A percentile compares a stretch with the other conserved stretches of the same genome.
These are phyloP conservation scores for Psix sp. DNA, from an alignment of 1,140 invertebrate species.

Conservation along the genomic window DNA sequence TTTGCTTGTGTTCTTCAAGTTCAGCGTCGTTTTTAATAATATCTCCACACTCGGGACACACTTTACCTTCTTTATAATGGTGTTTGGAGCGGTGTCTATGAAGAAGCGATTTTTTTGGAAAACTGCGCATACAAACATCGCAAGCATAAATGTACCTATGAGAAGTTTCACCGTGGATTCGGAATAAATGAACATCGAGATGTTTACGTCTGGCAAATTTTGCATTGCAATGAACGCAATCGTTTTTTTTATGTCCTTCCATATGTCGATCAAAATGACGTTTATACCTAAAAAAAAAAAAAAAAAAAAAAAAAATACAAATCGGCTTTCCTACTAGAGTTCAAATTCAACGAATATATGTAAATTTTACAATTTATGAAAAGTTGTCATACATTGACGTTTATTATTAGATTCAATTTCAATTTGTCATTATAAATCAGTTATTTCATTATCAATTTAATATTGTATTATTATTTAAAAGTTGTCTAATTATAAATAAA, in stretches of 20 bases:
- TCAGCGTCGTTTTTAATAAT: conserved; percentile 65
- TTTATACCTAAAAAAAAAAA: conserved; percentile 70
- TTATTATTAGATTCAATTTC: too few species aligned
- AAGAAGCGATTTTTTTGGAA: conserved; percentile 67
- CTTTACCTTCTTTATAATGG: conserved; percentile 65
- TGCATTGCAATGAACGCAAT: conserved; percentile 69
- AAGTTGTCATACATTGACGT: too few species aligned
- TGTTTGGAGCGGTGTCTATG: conserved; percentile 69
- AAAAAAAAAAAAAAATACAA: too few species aligned
- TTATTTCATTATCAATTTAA: too few species aligned
- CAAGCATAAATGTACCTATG: conserved; percentile 64
- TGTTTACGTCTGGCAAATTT: conserved; percentile 71
- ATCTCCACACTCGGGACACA: conserved; percentile 69
- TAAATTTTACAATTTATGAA: too few species aligned
- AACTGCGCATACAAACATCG: conserved; percentile 63
- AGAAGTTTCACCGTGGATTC: conserved; percentile 66
- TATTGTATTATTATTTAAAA: too few species aligned
- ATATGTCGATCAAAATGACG: conserved; percentile 70
- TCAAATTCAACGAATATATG: too few species aligned
- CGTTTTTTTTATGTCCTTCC: conserved; percentile 72
- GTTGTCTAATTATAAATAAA: too few species aligned
- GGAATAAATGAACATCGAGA: conserved; percentile 68
- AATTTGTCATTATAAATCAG: too few species aligned
- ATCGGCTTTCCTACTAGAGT: too few species aligned
- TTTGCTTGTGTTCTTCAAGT: conserved; percentile 61